Conservation (phyloP, 2,797 vertebrate species). For the Myotis findleyi region DNA sequence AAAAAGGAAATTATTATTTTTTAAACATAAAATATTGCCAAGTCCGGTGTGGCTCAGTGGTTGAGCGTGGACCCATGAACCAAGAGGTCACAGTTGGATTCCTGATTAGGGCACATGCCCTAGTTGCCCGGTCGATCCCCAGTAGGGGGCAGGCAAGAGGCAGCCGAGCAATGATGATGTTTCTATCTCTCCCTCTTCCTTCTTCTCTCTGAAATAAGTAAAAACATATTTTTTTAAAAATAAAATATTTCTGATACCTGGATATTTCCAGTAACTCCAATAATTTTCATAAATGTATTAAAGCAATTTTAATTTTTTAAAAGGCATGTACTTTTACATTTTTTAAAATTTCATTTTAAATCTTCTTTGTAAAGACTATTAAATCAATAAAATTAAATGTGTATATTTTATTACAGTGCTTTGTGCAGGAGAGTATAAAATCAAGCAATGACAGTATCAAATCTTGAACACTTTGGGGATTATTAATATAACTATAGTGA, state of each 20-base stretch:
- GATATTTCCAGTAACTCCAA: not conserved
- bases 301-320: constrained; percentile 46
- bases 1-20: not conserved
- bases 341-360: constrained; percentile 19
- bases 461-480: not conserved
- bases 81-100: not conserved
- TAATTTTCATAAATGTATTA: constrained; percentile 23
- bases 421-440: not conserved
- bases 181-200: not conserved
- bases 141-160: not conserved
- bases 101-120: not conserved
- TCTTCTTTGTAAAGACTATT: not conserved
- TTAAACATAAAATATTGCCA: not conserved
- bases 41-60: not conserved
- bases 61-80: not conserved
- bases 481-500: not conserved
- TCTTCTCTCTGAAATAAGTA: not conserved
- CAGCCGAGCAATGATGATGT: not conserved
- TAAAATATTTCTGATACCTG: constrained; percentile 42
- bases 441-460: not conserved
- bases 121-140: not conserved
- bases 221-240: not conserved
- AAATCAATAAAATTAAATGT: constrained; percentile 17
- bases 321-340: not conserved
- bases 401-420: not conserved